Percentiles rank a stretch among this genome's conserved stretches.
phyloP scores from a whole-genome alignment of 2,888 invertebrate species.

The Dolichopus griseipennis region DNA sequence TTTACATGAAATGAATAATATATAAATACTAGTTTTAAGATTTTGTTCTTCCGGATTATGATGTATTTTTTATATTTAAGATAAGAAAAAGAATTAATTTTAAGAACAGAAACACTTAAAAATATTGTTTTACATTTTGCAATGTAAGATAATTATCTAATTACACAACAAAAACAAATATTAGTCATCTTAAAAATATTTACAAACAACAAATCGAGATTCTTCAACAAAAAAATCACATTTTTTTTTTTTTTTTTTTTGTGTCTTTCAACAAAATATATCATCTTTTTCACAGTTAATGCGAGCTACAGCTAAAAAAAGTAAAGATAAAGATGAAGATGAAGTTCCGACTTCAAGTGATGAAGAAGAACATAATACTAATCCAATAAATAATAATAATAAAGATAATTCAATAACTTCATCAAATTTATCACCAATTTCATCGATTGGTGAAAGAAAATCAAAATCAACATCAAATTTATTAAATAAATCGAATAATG shows the following conservation, averaged over 20 bases:
- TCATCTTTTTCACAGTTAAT: conserved; percentile 24
- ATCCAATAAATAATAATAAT: conserved; percentile 38
- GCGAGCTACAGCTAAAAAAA: conserved; percentile 27
- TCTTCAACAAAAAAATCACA: no score
- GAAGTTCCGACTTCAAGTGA: conserved; percentile 7
- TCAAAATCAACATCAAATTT: conserved; percentile 11
- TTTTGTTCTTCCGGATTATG: no score
- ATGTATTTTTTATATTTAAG: no score
- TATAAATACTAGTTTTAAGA: no score
- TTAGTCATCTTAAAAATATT: no score
- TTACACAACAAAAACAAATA: not conserved
- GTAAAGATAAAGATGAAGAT: conserved; percentile 31
- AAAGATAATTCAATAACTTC: conserved; percentile 19
- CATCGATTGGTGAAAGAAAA: conserved; percentile 22
- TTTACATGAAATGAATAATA: no score
- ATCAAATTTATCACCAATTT: not conserved
- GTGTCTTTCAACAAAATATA: conserved; percentile 7
- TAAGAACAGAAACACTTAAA: no score
- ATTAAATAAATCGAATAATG: conserved; percentile 22
- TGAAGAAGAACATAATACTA: conserved; percentile 18
- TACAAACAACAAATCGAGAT: not conserved
- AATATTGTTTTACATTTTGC: no score
- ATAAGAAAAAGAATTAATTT: no score
- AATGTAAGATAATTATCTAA: no score
- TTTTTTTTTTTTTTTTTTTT: not conserved